Evolutionary conservation across 1,140 invertebrate species (phyloP), one percentile per base, ranked within the genome.

Genomic region (Hermetia illucens): DNA sequence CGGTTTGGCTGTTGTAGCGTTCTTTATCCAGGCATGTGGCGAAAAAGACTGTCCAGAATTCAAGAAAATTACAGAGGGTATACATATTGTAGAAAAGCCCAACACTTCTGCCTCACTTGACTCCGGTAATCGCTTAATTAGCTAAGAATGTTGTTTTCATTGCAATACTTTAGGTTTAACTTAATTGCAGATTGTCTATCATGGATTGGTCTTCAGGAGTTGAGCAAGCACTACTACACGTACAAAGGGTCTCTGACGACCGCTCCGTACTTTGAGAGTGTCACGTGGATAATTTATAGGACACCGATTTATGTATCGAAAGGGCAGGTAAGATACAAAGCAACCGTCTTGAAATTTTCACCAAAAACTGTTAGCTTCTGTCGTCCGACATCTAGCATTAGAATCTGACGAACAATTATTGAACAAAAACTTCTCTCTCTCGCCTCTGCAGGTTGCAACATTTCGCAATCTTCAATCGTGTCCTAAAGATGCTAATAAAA

Each of bases 241-340:
- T 61, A 61, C 55, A 61, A 68, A 40, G 81, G 81, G 3, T 82
- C 79, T 12, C 55, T 84, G 12, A 84, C 81, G 2, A 78, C 74
- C n/a, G 69, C 72, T 25, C 71, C 71, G 0, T 84, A 75, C 45
- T 64, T 66, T 40, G 77, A 83, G 47, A 72, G 70, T 44, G 80
- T 82, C 21, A 71, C 65, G 17, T 84, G 81, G 81, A 79, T 79
- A 17, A 65, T 84, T 3, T 77, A 86, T 45, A 69, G 78, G 6
- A 66, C 76, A 5, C 71, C 79, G 2, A 72, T 88, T 36, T 65
- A 72, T 47, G 68, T 86, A 13, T 82, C 79, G 1, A 51, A 65
- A 16, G 62, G 71, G 32, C 83, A 88, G 67, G 78, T 87, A 42
- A 42, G 45, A 42, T 25, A n/a, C n/a, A n/a, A n/a, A n/a, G n/a